These are phyloP conservation scores for Bombyx huttoni DNA, from an alignment of 2,888 invertebrate genomes.

Conservation along the genomic window DNA sequence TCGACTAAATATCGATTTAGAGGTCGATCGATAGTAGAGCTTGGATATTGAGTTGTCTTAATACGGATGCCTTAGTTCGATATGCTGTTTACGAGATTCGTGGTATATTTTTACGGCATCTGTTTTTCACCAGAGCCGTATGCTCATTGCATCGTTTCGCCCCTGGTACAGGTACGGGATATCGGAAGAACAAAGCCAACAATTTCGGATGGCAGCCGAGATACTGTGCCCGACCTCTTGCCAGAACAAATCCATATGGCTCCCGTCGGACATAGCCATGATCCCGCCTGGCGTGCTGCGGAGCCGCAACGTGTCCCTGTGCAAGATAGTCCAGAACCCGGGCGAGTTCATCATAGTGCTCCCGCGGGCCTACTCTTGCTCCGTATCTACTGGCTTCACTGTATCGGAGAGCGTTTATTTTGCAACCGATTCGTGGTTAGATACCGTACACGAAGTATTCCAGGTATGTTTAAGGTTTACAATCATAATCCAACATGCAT, in stretches of 20 bases:
- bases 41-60: too few relatives aligned
- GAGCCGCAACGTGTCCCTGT: conserved; percentile 82
- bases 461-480: too few relatives aligned
- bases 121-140: too few relatives aligned
- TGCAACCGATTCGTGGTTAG: conserved; percentile 85
- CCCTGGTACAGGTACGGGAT: conserved; percentile 77
- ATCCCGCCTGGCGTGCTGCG: conserved; percentile 86
- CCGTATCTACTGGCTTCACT: conserved; percentile 89
- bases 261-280: conserved; percentile 94
- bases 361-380: conserved; percentile 88
- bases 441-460: conserved; percentile 79
- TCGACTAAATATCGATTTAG: too few relatives aligned
- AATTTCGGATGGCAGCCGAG: conserved; percentile 82
- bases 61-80: too few relatives aligned
- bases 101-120: too few relatives aligned
- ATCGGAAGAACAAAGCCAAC: conserved; percentile 81
- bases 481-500: too few relatives aligned
- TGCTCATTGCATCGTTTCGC: too few relatives aligned
- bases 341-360: conserved; percentile 93
- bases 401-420: conserved; percentile 95
- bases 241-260: conserved; percentile 87
- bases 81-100: too few relatives aligned
- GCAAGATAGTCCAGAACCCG: conserved; percentile 85
- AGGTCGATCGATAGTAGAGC: too few relatives aligned
- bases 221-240: conserved; percentile 85